Evolutionary conservation across 2,797 vertebrate species (phyloP).

Genomic region (Cheirogaleus major): DNA sequence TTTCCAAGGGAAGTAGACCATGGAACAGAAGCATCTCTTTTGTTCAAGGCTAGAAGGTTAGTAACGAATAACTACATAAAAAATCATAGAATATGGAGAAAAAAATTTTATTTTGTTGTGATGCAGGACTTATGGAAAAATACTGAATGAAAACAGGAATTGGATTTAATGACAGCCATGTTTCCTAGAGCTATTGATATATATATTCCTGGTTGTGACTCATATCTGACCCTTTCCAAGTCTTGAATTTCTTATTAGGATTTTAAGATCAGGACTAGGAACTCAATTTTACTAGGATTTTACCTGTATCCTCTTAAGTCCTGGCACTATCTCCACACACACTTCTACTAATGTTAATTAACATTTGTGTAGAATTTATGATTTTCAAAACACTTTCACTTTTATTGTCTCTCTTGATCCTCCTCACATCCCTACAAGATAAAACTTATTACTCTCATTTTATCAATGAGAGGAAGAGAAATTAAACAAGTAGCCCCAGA

Average conservation of each 20-base stretch:
- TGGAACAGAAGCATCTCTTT: background rate
- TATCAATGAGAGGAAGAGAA: background rate
- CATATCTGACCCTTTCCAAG: background rate
- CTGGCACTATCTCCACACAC: background rate
- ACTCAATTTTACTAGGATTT: background rate
- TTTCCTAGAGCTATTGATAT: background rate
- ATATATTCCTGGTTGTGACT: background rate
- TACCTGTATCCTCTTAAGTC: background rate
- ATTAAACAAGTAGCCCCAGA: slow-evolving; percentile 15
- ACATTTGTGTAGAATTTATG: background rate
- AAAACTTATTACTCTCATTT: background rate
- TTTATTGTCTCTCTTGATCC: background rate
- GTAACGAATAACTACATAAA: background rate
- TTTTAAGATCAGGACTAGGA: background rate
- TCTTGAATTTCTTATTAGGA: background rate
- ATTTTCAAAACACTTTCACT: slow-evolving; percentile 22
- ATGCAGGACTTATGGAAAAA: background rate
- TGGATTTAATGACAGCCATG: background rate
- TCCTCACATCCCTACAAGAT: background rate
- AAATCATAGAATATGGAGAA: background rate
- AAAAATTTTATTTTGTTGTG: background rate
- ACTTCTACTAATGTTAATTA: background rate
- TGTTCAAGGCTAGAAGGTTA: background rate
- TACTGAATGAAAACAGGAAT: background rate
- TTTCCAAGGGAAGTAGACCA: slow-evolving; percentile 41